These are phyloP conservation scores for Synergus gifuensis DNA, from an alignment of 2,888 invertebrate genomes.

Conservation along the genomic window DNA sequence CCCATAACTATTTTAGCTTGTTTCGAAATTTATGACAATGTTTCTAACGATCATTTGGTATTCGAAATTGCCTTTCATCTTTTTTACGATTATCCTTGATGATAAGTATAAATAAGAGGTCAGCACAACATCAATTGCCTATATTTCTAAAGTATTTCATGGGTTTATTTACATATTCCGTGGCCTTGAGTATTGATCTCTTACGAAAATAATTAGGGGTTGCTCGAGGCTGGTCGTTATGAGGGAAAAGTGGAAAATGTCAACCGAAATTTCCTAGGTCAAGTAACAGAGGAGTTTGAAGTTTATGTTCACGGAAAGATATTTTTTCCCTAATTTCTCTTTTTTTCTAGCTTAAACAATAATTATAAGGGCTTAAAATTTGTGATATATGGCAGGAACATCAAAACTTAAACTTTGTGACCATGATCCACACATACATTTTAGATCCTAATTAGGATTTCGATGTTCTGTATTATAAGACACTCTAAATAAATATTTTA, in stretches of 20 bases:
- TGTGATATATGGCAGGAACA: too few species aligned
- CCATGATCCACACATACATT: too few species aligned
- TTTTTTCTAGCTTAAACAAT: too few species aligned
- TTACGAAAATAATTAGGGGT: background rate
- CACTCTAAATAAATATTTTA: too few species aligned
- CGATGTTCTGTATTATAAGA: too few species aligned
- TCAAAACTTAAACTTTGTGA: too few species aligned
- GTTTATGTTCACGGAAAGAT: too few species aligned
- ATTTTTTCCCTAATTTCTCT: too few species aligned
- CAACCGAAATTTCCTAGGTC: background rate
- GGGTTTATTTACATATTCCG: background rate
- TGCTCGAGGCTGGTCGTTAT: background rate
- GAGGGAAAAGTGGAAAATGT: background rate
- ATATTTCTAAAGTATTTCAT: background rate
- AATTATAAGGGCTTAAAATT: too few species aligned
- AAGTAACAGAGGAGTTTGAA: background rate
- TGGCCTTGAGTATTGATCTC: background rate
- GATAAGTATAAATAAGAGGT: slow-evolving; percentile 23
- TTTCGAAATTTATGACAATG: slow-evolving; percentile 37
- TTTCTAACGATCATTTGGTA: slow-evolving; percentile 1
- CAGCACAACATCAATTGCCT: background rate
- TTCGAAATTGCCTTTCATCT: slow-evolving; percentile 1
- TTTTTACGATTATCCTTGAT: background rate
- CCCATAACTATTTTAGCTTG: slow-evolving; percentile 19
- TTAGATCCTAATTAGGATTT: too few species aligned